These are phyloP conservation scores for Gallinago stenura DNA, from an alignment of 2,797 vertebrate species.

Conservation along the genomic window DNA sequence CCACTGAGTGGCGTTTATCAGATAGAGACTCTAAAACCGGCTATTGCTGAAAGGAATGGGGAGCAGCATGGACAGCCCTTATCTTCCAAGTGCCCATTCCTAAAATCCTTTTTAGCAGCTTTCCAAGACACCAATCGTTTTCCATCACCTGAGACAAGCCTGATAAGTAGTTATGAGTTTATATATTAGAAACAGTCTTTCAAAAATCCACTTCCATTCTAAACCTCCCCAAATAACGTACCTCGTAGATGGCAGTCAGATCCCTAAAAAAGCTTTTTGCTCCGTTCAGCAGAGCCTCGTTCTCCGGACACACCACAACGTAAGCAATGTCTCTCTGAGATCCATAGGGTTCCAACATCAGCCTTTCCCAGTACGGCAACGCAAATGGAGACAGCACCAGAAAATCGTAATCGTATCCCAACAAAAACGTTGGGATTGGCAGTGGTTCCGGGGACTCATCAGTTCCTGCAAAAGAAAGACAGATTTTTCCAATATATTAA, in stretches of 20 bases:
- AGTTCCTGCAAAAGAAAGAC: slow-evolving; percentile 85
- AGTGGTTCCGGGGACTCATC: slow-evolving; percentile 99
- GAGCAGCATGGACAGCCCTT: not conserved
- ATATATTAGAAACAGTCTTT: not conserved
- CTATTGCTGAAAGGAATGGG: not conserved
- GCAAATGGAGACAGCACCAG: slow-evolving; percentile 98
- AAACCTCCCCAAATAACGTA: slow-evolving; percentile 65
- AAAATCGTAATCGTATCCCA: slow-evolving; percentile 98
- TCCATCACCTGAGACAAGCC: not conserved
- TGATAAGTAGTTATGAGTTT: not conserved
- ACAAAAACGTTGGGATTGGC: slow-evolving; percentile 97
- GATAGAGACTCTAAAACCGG: not conserved
- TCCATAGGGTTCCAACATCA: slow-evolving; percentile 96
- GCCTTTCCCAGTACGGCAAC: slow-evolving; percentile 98
- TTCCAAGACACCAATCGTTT: not conserved
- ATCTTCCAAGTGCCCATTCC: slow-evolving; percentile 28
- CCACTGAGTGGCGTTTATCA: slow-evolving; percentile 55
- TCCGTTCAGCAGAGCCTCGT: slow-evolving; percentile 94
- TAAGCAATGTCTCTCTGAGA: slow-evolving; percentile 96
- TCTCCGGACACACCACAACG: slow-evolving; percentile 97
- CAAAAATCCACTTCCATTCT: not conserved
- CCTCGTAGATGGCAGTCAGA: slow-evolving; percentile 97
- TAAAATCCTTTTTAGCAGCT: slow-evolving; percentile 42
- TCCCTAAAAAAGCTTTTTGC: slow-evolving; percentile 97
- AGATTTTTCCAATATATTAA: slow-evolving; percentile 26